phyloP scores from a whole-genome alignment of 1,140 invertebrate genomes.

The Cotesia glomerata region DNA sequence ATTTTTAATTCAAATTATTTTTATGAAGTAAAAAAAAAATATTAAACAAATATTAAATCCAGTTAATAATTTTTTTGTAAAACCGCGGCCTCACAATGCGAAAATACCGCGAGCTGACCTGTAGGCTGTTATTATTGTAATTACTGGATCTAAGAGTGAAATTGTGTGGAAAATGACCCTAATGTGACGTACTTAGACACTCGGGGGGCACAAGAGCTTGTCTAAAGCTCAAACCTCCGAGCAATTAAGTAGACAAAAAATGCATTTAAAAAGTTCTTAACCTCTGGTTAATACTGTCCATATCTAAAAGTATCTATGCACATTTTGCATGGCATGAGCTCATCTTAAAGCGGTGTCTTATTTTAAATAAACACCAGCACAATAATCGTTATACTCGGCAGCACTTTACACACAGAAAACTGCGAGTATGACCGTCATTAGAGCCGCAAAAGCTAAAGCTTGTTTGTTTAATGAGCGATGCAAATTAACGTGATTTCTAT shows the following conservation, averaged over 20 bases:
- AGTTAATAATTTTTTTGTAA: neutral
- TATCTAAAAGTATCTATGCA: too few species aligned
- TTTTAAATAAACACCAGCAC: neutral
- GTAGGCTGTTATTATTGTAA: conserved; percentile 63
- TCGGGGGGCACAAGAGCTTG: conserved; percentile 9
- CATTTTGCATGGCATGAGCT: too few species aligned
- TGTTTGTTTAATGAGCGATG: conserved; percentile 61
- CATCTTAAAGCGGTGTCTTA: too few species aligned
- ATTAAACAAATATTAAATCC: neutral
- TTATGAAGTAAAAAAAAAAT: too few species aligned
- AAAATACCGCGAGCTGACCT: conserved; percentile 39
- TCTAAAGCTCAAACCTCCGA: neutral
- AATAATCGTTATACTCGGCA: neutral
- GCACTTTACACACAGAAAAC: neutral
- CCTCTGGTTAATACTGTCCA: too few species aligned
- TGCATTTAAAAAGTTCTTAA: too few species aligned
- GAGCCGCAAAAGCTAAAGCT: conserved; percentile 49
- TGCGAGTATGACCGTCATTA: conserved; percentile 25
- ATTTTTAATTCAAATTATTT: too few species aligned
- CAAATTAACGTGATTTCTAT: conserved; percentile 54
- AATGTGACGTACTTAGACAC: conserved; percentile 58
- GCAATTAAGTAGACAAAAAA: too few species aligned
- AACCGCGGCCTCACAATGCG: conserved; percentile 37
- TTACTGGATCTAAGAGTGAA: conserved; percentile 56
- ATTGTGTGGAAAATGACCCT: conserved; percentile 61